Evolutionary conservation across 2,113 vertebrate species (phyloP).

Genomic region (Ammodytes marinus): DNA sequence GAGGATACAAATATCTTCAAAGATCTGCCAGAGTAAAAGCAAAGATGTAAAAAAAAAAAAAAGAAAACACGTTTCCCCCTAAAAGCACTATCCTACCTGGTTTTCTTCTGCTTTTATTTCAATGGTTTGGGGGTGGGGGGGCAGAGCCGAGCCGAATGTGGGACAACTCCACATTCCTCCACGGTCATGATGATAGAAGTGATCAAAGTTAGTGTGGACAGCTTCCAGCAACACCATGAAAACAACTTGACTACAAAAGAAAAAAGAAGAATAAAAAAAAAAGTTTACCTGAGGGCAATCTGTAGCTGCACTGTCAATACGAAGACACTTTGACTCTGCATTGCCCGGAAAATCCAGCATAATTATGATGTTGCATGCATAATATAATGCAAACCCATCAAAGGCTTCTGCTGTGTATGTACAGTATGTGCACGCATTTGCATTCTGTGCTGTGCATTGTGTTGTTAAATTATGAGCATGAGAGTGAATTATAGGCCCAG

Average conservation of each 20-base stretch:
- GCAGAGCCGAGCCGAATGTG: conserved; percentile 46
- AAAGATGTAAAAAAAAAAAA: conserved; percentile 22
- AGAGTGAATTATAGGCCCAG: conserved; percentile 50
- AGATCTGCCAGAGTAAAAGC: conserved; percentile 65
- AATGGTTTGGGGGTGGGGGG: conserved; percentile 21
- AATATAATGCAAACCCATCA: conserved; percentile 68
- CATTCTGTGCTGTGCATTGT: conserved; percentile 61
- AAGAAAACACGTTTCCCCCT: not conserved
- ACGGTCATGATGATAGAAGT: conserved; percentile 46
- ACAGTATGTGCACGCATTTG: conserved; percentile 41
- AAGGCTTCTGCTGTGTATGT: conserved; percentile 38
- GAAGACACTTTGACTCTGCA: conserved; percentile 20
- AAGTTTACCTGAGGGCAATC: conserved; percentile 31
- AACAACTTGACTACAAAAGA: conserved; percentile 59
- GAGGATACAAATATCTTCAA: conserved; percentile 80
- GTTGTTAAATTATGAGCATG: conserved; percentile 49
- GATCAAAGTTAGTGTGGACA: conserved; percentile 70
- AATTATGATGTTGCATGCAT: conserved; percentile 54
- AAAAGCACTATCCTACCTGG: conserved; percentile 26
- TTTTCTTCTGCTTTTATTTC: conserved; percentile 43
- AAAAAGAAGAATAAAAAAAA: not conserved
- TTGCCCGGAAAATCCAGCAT: conserved; percentile 29
- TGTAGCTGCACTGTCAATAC: conserved; percentile 35
- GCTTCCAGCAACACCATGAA: conserved; percentile 50
- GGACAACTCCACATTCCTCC: conserved; percentile 49